Percentiles rank a stretch among this genome's conserved stretches.
Conservation (phyloP, 2,797 vertebrate species). For the Sylvia borin region DNA sequence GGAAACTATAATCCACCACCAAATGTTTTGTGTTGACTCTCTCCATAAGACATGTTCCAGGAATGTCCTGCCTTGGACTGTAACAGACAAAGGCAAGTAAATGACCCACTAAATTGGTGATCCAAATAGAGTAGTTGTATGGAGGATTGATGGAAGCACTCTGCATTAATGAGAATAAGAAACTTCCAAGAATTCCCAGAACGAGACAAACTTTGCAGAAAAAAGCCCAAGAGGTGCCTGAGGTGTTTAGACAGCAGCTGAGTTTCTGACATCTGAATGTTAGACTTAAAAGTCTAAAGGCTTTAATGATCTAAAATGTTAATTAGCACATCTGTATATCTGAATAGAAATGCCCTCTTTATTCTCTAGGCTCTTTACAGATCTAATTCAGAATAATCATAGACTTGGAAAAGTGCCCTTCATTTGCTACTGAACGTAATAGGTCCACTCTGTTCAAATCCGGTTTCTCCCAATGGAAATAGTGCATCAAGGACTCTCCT, state of each 20-base stretch:
- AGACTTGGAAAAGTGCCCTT: neutral
- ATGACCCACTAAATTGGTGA: fast-evolving
- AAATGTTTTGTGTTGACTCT: neutral
- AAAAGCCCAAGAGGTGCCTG: neutral
- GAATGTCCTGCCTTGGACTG: neutral
- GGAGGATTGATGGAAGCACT: neutral
- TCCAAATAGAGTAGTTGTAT: neutral
- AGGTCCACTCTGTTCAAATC: neutral
- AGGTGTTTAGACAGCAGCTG: neutral
- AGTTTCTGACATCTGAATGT: neutral
- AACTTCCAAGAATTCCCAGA: neutral
- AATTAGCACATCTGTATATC: neutral
- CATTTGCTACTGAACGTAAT: neutral
- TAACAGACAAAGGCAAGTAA: neutral
- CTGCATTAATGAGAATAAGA: neutral
- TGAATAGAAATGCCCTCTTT: neutral
- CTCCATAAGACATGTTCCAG: neutral
- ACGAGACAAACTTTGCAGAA: neutral
- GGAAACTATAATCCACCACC: neutral
- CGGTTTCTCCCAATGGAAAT: neutral
- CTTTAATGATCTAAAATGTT: neutral
- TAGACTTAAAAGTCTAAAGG: neutral
- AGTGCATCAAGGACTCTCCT: neutral
- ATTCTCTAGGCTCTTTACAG: neutral
- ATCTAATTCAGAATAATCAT: neutral